Evolutionary conservation across 53 echinoderm and acorn worm genomes (phyloP).

Genomic region (Pentamera pediparva): DNA sequence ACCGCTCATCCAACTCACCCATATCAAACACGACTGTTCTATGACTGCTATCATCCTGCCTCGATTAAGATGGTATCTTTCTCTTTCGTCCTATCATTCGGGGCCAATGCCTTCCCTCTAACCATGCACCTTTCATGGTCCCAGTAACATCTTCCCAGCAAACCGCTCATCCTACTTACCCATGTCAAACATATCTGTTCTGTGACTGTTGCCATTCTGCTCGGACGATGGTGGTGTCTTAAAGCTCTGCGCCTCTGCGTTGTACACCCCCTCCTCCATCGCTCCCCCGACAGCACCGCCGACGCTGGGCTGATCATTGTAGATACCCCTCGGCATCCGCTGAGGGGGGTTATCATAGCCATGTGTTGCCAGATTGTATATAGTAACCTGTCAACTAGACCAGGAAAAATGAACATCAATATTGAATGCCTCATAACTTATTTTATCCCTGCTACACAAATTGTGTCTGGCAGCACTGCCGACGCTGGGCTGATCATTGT

Average conservation of each 20-base stretch:
- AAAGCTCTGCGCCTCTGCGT: conserved; percentile 12
- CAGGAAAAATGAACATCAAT: neutral
- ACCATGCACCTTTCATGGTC: too few species aligned
- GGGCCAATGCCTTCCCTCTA: too few species aligned
- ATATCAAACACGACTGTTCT: neutral
- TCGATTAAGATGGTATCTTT: too few species aligned
- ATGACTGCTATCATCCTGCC: neutral
- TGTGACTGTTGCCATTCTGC: conserved; percentile 39
- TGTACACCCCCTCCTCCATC: conserved; percentile 32
- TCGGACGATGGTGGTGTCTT: conserved; percentile 17
- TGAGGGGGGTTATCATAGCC: conserved; percentile 71
- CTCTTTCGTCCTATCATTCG: too few species aligned
- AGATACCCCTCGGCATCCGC: conserved; percentile 19
- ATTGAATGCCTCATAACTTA: too few species aligned
- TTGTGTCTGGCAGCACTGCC: neutral
- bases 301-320: conserved; percentile 35
- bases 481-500: conserved; percentile 35
- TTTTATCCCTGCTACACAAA: too few species aligned
- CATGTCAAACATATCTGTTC: conserved; percentile 89
- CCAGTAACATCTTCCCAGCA: too few species aligned
- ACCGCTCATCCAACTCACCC: neutral
- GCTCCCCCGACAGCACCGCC: neutral
- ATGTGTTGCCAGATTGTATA: conserved; percentile 58
- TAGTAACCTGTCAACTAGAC: conserved; percentile 47
- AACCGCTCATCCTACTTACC: conserved; percentile 49